Base-by-base conservation (phyloP, 2,888 invertebrate species). In the Scaptodrosophila latifasciaeformis region DNA sequence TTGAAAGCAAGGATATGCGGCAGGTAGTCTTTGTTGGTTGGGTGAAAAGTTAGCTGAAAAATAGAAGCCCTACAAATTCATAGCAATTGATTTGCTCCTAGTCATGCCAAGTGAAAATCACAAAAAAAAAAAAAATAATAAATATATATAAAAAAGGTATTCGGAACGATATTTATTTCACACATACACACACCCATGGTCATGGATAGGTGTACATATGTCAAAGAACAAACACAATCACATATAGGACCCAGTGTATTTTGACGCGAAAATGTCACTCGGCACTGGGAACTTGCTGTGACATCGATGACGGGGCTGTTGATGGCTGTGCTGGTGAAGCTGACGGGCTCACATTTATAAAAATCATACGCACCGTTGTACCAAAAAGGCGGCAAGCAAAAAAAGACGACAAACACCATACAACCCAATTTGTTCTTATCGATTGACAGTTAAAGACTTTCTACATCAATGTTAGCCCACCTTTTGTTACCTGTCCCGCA, bases 311-410 rank as follows among this genome's bases (percentile, higher is more conserved):
- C 21, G 19, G 21, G 21, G 12, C n/a, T 64, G 72, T 72, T 66
- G 79, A 64, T n/a, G n/a, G n/a, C n/a, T n/a, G n/a, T n/a, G n/a
- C n/a, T n/a, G n/a, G n/a, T n/a, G n/a, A n/a, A n/a, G n/a, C n/a
- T n/a, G n/a, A n/a, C n/a, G n/a, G n/a, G n/a, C n/a, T n/a, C n/a
- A 60, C 72, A 76, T 74, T 74, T 74, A 74, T 79, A 74, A 76
- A 76, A 74, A 74, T 74, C 69, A 71, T 79, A 79, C 72, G 79
- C 79, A 76, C 79, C 53, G 69, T 62, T 79, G 72, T 74, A 72
- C 72, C 60, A 65, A 55, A 47, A 54, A 42, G 35, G 44, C 39
- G 24, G 30, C 15, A 27, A 21, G 21, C 51, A 55, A 57, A n/a
- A n/a, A 2, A 13, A 34, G 13, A 34, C 6, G 34, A 9, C 1